phyloP scores from a whole-genome alignment of 2,888 invertebrate species.

The Epinotia demarniana region DNA sequence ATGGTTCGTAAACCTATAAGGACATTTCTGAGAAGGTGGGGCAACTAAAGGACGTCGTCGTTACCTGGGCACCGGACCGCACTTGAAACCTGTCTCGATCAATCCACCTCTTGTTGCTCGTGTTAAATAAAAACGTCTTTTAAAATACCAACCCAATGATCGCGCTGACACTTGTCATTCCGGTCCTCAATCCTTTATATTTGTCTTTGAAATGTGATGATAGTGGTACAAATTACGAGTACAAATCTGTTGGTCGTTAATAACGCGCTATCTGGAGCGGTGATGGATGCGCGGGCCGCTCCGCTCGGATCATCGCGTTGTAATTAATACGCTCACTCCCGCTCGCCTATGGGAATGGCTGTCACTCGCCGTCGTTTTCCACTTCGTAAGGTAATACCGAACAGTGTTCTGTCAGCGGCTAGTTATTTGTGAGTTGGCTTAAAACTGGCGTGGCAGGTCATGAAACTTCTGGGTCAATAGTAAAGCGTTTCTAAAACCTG shows the following conservation, averaged over 20 bases:
- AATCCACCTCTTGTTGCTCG: constrained; percentile 81
- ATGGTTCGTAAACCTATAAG: constrained; percentile 55
- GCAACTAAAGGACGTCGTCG: constrained; percentile 71
- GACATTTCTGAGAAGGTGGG: constrained; percentile 79
- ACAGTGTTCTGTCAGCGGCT: constrained; percentile 67
- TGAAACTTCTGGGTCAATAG: constrained; percentile 52
- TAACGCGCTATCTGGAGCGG: constrained; percentile 79
- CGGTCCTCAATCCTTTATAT: constrained; percentile 83
- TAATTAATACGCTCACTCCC: constrained; percentile 74
- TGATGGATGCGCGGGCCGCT: constrained; percentile 77
- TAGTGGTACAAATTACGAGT: constrained; percentile 84
- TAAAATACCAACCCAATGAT: constrained; percentile 81
- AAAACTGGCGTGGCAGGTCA: constrained; percentile 52
- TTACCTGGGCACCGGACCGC: constrained; percentile 77
- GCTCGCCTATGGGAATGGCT: constrained; percentile 74
- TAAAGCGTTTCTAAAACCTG: neutral
- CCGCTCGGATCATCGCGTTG: constrained; percentile 73
- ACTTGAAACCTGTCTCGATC: constrained; percentile 84
- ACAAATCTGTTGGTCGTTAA: constrained; percentile 83
- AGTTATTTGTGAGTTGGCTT: constrained; percentile 63
- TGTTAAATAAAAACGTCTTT: constrained; percentile 83
- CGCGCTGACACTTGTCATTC: constrained; percentile 83
- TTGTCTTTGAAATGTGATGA: constrained; percentile 85
- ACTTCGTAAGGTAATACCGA: constrained; percentile 71
- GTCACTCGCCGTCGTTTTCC: constrained; percentile 76